These are phyloP conservation scores for Morinoia aosen DNA, from an alignment of 2,888 invertebrate genomes.

Conservation along the genomic window DNA sequence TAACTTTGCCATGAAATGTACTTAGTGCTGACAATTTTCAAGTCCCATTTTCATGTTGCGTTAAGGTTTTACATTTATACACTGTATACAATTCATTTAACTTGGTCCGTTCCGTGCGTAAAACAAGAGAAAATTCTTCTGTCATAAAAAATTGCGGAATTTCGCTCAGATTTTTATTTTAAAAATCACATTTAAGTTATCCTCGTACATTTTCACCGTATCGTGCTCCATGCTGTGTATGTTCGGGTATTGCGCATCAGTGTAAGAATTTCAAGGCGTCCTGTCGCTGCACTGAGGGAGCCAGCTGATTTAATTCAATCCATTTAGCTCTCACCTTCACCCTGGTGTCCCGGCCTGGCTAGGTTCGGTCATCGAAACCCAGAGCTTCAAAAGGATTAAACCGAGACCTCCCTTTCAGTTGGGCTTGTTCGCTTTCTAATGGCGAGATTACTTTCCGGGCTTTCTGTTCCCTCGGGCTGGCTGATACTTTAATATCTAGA, in stretches of 20 bases:
- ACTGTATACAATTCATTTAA: not conserved
- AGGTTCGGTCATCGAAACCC: constrained; percentile 22
- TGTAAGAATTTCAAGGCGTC: not conserved
- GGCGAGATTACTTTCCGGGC: not conserved
- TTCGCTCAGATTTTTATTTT: not conserved
- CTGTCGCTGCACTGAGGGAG: not conserved
- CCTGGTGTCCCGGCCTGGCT: not conserved
- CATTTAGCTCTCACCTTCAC: constrained; percentile 13
- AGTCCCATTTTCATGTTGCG: not conserved
- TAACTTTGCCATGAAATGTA: not conserved
- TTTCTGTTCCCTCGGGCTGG: not conserved
- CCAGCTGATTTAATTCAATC: not conserved
- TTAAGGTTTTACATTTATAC: not conserved
- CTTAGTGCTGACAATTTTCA: not conserved
- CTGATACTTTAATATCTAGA: constrained; percentile 21
- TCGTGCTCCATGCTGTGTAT: not conserved
- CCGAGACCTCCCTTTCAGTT: constrained; percentile 3
- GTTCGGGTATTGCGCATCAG: not conserved
- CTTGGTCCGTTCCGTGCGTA: not conserved
- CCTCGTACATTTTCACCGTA: not conserved
- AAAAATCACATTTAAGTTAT: not conserved
- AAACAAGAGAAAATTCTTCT: not conserved
- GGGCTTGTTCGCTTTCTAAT: constrained; percentile 30
- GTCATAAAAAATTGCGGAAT: not conserved
- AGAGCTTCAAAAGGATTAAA: constrained; percentile 27